Conservation (phyloP, 2,888 invertebrate species). For the Drosophila subsilvestris region DNA sequence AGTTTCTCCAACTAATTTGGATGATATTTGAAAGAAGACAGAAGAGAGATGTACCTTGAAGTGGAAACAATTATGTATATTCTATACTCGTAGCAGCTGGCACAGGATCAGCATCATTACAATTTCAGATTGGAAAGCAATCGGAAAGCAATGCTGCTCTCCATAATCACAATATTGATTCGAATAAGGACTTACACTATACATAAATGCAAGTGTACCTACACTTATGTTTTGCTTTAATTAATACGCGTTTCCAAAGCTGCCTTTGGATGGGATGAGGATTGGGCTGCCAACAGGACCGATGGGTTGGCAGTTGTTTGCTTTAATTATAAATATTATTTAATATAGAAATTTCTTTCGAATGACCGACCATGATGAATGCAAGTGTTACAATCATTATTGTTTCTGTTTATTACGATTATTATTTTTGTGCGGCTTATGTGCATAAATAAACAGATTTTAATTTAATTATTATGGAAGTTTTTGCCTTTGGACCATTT, state of each 20-base stretch:
- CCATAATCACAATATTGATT: constrained; percentile 27
- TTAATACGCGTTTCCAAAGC: constrained; percentile 34
- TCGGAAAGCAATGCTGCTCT: neutral
- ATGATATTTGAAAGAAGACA: constrained; percentile 19
- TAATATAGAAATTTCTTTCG: constrained; percentile 55
- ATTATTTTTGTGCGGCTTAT: constrained; percentile 54
- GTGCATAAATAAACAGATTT: constrained; percentile 78
- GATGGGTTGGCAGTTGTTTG: constrained; percentile 34
- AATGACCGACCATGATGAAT: constrained; percentile 36
- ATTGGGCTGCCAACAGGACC: no score
- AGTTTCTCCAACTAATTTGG: constrained; percentile 26
- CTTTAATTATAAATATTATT: constrained; percentile 63
- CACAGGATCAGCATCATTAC: constrained; percentile 20
- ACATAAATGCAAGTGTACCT: constrained; percentile 11
- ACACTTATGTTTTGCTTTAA: constrained; percentile 42
- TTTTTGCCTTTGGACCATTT: constrained; percentile 45
- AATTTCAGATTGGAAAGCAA: constrained; percentile 32
- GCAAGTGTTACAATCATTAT: constrained; percentile 30
- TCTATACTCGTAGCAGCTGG: neutral
- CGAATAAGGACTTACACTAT: constrained; percentile 13
- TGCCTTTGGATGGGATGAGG: constrained; percentile 25
- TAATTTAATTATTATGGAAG: constrained; percentile 76
- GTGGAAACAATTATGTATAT: constrained; percentile 1
- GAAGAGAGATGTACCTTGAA: constrained; percentile 26
- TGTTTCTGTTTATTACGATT: constrained; percentile 38